phyloP scores from a whole-genome alignment of 2,888 invertebrate species.

The Lampropteryx suffumata region DNA sequence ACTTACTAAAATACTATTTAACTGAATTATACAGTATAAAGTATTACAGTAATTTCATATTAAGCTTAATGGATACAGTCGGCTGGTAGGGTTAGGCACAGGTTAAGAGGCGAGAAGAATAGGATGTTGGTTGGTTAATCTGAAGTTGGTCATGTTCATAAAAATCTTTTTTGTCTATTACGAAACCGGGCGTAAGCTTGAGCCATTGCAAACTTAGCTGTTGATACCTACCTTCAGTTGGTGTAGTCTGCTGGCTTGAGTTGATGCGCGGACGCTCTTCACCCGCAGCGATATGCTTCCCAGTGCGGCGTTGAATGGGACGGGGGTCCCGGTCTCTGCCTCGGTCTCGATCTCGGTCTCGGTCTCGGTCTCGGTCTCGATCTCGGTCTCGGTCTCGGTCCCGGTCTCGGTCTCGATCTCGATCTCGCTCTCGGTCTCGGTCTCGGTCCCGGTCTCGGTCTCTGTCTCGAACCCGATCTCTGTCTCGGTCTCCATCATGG shows the following conservation, averaged over 20 bases:
- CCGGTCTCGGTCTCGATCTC: conserved; percentile 26
- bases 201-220: not conserved
- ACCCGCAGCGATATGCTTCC: conserved; percentile 85
- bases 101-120: too few species aligned
- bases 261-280: conserved; percentile 84
- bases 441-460: conserved; percentile 55
- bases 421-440: conserved; percentile 41
- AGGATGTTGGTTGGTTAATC: too few species aligned
- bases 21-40: too few species aligned
- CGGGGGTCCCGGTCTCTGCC: conserved; percentile 56
- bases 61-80: too few species aligned
- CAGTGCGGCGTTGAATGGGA: conserved; percentile 75
- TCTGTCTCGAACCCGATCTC: conserved; percentile 50
- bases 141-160: too few species aligned
- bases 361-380: conserved; percentile 36
- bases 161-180: too few species aligned
- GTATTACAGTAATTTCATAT: too few species aligned
- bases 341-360: conserved; percentile 44
- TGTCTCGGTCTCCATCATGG: conserved; percentile 24
- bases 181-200: too few species aligned
- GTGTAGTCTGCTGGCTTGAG: conserved; percentile 78
- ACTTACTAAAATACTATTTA: too few species aligned
- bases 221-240: conserved; percentile 72
- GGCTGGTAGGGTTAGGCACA: too few species aligned
- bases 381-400: conserved; percentile 50